Conservation (phyloP, 1,140 invertebrate genomes). For the Vanessa tameamea region DNA sequence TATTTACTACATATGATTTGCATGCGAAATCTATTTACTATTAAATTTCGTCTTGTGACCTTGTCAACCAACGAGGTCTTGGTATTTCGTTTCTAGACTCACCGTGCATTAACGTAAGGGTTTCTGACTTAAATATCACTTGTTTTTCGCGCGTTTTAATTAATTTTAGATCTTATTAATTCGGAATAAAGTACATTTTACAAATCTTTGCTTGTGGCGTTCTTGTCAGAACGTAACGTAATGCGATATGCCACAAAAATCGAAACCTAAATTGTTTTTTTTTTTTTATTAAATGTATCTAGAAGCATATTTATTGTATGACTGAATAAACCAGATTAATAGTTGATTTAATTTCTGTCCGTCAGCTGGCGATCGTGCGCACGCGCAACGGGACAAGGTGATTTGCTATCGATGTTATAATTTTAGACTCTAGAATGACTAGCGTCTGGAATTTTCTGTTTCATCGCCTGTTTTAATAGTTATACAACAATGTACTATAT, state of each 20-base stretch:
- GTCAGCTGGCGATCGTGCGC: slow-evolving; percentile 7
- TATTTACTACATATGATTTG: background rate
- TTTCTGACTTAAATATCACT: slow-evolving; percentile 3
- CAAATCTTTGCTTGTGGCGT: background rate
- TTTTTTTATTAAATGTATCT: background rate
- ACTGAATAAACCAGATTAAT: background rate
- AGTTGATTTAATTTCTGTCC: slow-evolving; percentile 9
- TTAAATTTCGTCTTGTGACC: background rate
- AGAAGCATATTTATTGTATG: background rate
- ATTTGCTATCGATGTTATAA: slow-evolving; percentile 7
- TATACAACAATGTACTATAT: background rate
- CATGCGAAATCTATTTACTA: background rate
- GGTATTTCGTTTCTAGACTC: background rate
- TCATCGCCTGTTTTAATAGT: background rate
- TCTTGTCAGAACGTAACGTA: background rate
- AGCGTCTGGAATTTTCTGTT: slow-evolving; percentile 10
- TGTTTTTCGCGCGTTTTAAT: background rate
- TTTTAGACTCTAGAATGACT: slow-evolving; percentile 7
- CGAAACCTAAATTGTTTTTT: background rate
- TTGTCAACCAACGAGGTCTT: background rate
- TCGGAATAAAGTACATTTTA: background rate
- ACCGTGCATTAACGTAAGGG: background rate
- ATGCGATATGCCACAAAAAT: background rate
- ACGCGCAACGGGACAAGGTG: slow-evolving; percentile 8
- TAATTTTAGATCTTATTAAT: background rate